These are phyloP conservation scores for Callimorpha dominula DNA, from an alignment of 2,888 invertebrate genomes.

Conservation along the genomic window DNA sequence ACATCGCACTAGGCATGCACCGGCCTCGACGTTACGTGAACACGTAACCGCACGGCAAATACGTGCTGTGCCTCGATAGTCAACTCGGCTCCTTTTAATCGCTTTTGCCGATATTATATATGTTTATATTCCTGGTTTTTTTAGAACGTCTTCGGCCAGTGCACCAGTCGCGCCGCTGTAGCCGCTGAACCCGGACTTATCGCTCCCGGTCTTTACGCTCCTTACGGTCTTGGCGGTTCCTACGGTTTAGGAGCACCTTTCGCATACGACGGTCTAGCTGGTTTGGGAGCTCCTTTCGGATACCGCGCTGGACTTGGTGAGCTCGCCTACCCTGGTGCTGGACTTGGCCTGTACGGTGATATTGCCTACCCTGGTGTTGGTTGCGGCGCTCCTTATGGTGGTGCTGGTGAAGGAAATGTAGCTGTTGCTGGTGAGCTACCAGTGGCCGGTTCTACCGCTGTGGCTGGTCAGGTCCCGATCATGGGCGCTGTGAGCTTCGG, in stretches of 20 bases:
- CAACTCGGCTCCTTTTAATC: background rate
- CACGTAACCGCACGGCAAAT: too few relatives aligned
- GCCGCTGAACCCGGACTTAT: too few relatives aligned
- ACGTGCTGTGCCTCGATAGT: too few relatives aligned
- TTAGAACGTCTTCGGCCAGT: too few relatives aligned
- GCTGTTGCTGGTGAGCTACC: constrained; percentile 17
- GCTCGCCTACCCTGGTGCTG: constrained; percentile 2
- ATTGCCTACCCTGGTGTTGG: constrained; percentile 12
- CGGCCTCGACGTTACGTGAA: too few relatives aligned
- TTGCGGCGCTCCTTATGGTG: constrained; percentile 22
- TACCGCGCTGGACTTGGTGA: constrained; percentile 12
- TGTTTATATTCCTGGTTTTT: background rate
- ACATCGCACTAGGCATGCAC: too few relatives aligned
- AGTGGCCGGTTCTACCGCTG: constrained; percentile 15
- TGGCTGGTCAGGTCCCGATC: constrained; percentile 17
- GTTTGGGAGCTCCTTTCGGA: constrained; percentile 18
- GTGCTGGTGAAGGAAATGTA: background rate
- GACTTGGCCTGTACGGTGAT: constrained; percentile 4
- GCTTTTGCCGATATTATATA: too few relatives aligned
- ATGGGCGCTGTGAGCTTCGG: constrained; percentile 2
- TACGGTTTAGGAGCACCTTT: background rate
- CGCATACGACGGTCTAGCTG: background rate
- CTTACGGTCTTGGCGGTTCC: too few relatives aligned
- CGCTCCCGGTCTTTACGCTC: too few relatives aligned
- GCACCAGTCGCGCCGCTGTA: too few relatives aligned